Base-by-base conservation (phyloP, 2,113 vertebrate genomes). In the Vicugna pacos region DNA sequence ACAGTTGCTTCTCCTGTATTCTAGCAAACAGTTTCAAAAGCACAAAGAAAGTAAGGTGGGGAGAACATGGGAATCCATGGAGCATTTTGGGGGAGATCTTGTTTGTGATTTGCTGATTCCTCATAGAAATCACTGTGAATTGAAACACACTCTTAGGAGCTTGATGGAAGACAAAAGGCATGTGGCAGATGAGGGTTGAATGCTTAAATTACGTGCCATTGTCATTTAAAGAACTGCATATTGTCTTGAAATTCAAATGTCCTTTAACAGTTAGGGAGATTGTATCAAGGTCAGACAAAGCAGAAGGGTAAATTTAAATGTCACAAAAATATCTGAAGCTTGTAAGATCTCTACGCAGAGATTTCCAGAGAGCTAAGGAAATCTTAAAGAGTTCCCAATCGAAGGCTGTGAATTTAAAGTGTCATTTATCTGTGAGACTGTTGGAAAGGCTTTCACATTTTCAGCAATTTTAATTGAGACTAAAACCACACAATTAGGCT, bases 391-490 rank as follows among this genome's bases (percentile, higher is more conserved):
- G 67, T 95, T 96, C 92, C 95, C 96, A 30, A 30, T 91, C 8
- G 80, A 95, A 98, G 82, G 72, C 80, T 48, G 48, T 10, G 77
- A 77, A 73, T 97, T 3, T 65, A 69, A 97, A 97, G 58, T 56
- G 94, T 93, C 84, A 94, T 95, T 98, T 97, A 89, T 95, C 75
- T 97, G 52, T 95, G 96, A 97, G 90, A n/a, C 84, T 85, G n/a
- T 95, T 97, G 62, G 50, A 93, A 94, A 98, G 89, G 30, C 17
- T 86, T 58, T 96, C 86, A 87, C 96, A 35, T 98, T 97, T 97
- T 97, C 77, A 96, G 75, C 72, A 94, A 75, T 96, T 97, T 98
- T 97, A 98, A 98, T 86, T 92, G 94, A 97, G 96, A 97, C 0
- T 54, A 94, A 95, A 96, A 77, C 91, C 81, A 94, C 89, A 94